Conservation (phyloP, 2,797 vertebrate species). For the Acrossocheilus wenchowensis region DNA sequence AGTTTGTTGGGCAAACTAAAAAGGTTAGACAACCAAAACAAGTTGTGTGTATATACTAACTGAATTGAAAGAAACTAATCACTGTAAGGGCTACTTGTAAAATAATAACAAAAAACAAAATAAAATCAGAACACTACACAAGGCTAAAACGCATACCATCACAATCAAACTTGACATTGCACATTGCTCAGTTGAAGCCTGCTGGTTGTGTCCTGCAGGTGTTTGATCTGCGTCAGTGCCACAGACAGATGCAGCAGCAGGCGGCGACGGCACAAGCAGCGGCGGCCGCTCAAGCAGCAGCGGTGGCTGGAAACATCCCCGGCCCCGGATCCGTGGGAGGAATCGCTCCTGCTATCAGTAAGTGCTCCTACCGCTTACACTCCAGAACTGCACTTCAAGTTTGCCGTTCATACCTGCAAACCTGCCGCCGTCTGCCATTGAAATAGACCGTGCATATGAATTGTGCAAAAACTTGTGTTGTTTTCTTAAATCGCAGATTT, state of each 20-base stretch:
- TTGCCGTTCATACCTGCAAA: neutral
- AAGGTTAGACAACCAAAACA: too few species aligned
- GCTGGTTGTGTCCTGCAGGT: conserved; percentile 77
- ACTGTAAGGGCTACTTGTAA: too few species aligned
- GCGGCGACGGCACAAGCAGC: conserved; percentile 95
- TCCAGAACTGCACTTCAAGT: neutral
- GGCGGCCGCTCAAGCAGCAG: conserved; percentile 91
- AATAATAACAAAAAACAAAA: too few species aligned
- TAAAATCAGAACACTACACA: too few species aligned
- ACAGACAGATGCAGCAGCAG: conserved; percentile 98
- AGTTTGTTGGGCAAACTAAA: too few species aligned
- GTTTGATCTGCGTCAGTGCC: conserved; percentile 95
- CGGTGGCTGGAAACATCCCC: conserved; percentile 96
- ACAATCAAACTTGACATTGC: too few species aligned
- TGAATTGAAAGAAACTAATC: too few species aligned
- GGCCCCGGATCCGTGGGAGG: conserved; percentile 95
- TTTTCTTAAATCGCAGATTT: neutral
- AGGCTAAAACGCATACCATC: too few species aligned
- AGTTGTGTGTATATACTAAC: too few species aligned
- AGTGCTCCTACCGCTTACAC: conserved; percentile 67
- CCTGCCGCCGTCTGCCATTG: too few species aligned
- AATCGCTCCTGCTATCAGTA: conserved; percentile 96
- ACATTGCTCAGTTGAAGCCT: too few species aligned
- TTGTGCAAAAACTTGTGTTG: neutral
- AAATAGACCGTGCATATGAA: neutral